Conservation (phyloP, 30 jellyfish, hydroid and myxozoan genomes). For the Aurelia aurita complex sp. Pacific region DNA sequence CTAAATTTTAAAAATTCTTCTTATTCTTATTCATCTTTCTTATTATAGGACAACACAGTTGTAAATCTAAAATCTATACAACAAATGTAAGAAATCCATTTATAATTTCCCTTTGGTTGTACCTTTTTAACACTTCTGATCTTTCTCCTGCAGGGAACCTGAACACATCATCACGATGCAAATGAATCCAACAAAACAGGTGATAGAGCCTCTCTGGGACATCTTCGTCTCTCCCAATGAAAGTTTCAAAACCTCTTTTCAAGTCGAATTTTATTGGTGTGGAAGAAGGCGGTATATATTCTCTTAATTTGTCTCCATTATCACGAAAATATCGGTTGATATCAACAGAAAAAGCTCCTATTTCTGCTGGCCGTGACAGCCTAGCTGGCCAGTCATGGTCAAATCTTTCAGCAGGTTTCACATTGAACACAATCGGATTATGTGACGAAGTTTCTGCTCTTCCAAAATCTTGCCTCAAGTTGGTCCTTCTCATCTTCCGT, state of each 20-base stretch:
- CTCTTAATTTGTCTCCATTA: conserved; percentile 59
- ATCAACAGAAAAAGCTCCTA: conserved; percentile 91
- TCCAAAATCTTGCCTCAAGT: too few relatives aligned
- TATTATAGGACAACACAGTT: too few relatives aligned
- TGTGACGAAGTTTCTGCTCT: too few relatives aligned
- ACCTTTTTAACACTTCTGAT: neutral
- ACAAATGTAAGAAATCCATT: too few relatives aligned
- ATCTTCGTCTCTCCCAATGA: conserved; percentile 70
- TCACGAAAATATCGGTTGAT: conserved; percentile 60
- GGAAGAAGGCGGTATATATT: conserved; percentile 44
- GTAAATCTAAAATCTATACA: too few relatives aligned
- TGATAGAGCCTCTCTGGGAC: conserved; percentile 82
- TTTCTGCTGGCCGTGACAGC: conserved; percentile 81
- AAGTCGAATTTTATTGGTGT: conserved; percentile 47
- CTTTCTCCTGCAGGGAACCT: conserved; percentile 27
- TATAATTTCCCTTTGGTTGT: too few relatives aligned
- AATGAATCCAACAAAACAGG: conserved; percentile 69
- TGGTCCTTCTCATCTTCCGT: too few relatives aligned
- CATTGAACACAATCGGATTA: neutral
- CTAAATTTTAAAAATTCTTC: too few relatives aligned
- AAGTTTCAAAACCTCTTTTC: conserved; percentile 65
- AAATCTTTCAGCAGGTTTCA: conserved; percentile 20
- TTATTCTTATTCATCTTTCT: too few relatives aligned
- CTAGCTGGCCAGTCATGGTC: conserved; percentile 40
- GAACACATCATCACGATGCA: conserved; percentile 54